Evolutionary conservation across 2,888 invertebrate genomes (phyloP).

Genomic region (Caenorhabditis uteleia): DNA sequence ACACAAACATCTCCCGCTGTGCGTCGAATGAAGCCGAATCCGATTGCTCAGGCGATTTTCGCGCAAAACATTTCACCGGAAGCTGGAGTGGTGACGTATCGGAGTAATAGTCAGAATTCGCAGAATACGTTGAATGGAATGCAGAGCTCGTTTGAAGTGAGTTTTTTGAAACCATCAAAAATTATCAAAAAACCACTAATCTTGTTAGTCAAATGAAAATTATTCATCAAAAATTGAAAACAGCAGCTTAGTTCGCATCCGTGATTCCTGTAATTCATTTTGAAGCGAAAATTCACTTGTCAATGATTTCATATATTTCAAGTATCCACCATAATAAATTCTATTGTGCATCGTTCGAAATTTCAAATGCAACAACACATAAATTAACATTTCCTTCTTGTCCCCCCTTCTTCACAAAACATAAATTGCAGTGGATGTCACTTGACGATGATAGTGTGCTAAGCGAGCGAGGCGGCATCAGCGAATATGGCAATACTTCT

Average conservation of each 20-base stretch:
- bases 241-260: too few relatives aligned
- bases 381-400: not conserved
- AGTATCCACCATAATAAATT: too few relatives aligned
- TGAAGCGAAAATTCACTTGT: too few relatives aligned
- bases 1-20: conserved; percentile 53
- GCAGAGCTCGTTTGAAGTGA: conserved; percentile 43
- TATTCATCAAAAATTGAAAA: too few relatives aligned
- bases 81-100: conserved; percentile 48
- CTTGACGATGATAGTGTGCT: conserved; percentile 41
- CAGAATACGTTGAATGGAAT: conserved; percentile 37
- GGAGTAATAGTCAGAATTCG: conserved; percentile 37
- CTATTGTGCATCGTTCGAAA: too few relatives aligned
- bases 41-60: conserved; percentile 20
- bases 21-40: conserved; percentile 18
- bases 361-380: too few relatives aligned
- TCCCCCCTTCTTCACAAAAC: not conserved
- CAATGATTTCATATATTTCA: too few relatives aligned
- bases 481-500: conserved; percentile 24
- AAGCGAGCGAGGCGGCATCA: conserved; percentile 23
- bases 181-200: too few relatives aligned
- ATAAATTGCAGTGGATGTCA: conserved; percentile 53
- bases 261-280: too few relatives aligned
- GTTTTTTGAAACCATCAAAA: too few relatives aligned
- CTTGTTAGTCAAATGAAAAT: too few relatives aligned
- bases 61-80: conserved; percentile 52